These are phyloP conservation scores for Parthenolecanium corni DNA, from an alignment of 2,888 invertebrate genomes.

Conservation along the genomic window DNA sequence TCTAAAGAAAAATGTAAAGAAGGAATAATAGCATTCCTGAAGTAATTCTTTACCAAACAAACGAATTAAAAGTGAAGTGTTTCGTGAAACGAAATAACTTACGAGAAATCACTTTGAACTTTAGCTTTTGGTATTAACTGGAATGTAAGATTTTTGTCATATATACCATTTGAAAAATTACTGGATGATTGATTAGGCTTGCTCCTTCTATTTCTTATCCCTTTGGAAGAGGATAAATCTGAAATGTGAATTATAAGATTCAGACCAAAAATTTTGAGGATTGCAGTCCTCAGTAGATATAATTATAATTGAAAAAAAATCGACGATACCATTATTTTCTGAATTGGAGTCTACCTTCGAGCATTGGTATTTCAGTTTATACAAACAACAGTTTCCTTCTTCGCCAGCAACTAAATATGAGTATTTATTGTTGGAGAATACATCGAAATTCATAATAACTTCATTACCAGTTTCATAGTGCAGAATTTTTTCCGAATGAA, in stretches of 20 bases:
- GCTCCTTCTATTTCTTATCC: constrained; percentile 29
- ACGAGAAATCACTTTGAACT: constrained; percentile 75
- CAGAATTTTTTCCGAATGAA: constrained; percentile 76
- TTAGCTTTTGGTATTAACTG: constrained; percentile 65
- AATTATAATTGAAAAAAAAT: no score
- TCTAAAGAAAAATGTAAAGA: constrained; percentile 4
- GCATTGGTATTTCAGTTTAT: constrained; percentile 46
- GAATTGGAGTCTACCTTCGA: constrained; percentile 14
- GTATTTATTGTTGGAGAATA: constrained; percentile 57
- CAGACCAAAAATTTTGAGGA: not conserved
- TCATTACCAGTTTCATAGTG: constrained; percentile 78
- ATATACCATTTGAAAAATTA: constrained; percentile 34
- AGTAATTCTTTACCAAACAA: not conserved
- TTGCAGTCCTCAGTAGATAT: not conserved
- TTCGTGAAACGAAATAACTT: not conserved
- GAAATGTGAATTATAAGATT: not conserved
- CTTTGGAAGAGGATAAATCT: not conserved
- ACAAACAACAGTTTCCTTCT: constrained; percentile 81
- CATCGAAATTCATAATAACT: constrained; percentile 84
- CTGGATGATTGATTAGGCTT: constrained; percentile 31
- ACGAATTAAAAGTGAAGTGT: not conserved
- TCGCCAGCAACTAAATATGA: constrained; percentile 79
- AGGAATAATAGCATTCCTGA: not conserved
- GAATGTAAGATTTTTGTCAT: constrained; percentile 55
- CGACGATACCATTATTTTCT: not conserved